A percentile compares a stretch with the other conserved stretches of the same genome.
These are phyloP conservation scores for Cathartes aura DNA, from an alignment of 2,113 vertebrate genomes.

Conservation along the genomic window DNA sequence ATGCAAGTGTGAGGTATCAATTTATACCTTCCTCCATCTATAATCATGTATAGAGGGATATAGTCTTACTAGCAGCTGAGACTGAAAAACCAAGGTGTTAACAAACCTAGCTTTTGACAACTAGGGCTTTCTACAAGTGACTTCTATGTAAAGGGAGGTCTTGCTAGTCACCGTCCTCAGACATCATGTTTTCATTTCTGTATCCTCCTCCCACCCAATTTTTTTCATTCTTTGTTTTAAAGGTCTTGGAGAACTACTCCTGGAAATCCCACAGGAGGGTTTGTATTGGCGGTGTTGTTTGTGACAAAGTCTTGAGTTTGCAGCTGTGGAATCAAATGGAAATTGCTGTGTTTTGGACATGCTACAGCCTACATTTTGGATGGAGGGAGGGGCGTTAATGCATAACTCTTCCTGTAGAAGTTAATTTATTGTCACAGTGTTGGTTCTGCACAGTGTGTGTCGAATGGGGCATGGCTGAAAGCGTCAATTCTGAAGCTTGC, in stretches of 20 bases:
- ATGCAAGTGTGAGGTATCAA: neutral
- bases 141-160: neutral
- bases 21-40: neutral
- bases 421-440: neutral
- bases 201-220: neutral
- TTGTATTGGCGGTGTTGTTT: neutral
- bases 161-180: neutral
- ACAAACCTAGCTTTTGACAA: neutral
- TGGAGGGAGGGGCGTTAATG: neutral
- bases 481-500: neutral
- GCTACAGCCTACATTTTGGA: neutral
- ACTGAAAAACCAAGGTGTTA: neutral
- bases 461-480: neutral
- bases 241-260: neutral
- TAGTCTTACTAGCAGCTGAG: neutral
- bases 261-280: neutral
- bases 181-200: neutral
- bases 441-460: neutral
- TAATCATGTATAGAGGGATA: neutral
- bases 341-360: neutral
- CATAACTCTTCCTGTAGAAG: neutral
- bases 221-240: neutral
- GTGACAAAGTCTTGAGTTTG: neutral
- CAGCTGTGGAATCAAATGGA: neutral
- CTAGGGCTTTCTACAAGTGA: neutral